Conservation (phyloP, 1,140 invertebrate species). For the Ooceraea biroi region DNA sequence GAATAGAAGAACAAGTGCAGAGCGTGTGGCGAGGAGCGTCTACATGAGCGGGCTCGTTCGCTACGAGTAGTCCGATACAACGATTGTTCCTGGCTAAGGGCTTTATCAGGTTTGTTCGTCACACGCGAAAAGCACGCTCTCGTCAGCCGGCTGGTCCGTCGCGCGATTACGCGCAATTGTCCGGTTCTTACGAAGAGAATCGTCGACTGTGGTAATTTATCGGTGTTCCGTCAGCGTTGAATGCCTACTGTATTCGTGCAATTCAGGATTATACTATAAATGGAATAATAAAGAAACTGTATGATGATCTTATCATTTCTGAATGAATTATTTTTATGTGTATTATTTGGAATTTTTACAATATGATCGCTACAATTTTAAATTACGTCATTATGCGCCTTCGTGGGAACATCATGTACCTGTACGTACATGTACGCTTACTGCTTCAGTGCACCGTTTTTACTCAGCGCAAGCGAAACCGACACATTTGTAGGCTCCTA, state of each 20-base stretch:
- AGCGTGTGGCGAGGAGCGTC: background rate
- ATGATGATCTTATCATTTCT: background rate
- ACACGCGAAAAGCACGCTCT: conserved; percentile 31
- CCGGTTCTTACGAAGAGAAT: background rate
- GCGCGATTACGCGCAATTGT: conserved; percentile 1
- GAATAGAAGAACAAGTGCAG: background rate
- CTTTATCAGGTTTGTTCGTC: conserved; percentile 29
- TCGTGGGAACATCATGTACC: too few relatives aligned
- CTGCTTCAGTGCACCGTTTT: conserved; percentile 22
- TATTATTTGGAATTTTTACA: background rate
- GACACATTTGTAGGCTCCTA: conserved; percentile 29
- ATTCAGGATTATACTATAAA: too few relatives aligned
- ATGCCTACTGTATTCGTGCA: too few relatives aligned
- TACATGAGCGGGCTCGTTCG: background rate
- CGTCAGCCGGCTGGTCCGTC: background rate
- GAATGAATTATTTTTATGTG: background rate
- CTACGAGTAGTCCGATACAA: background rate
- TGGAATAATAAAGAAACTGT: background rate
- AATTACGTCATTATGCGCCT: too few relatives aligned
- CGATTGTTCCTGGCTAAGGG: background rate
- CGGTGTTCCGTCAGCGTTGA: background rate
- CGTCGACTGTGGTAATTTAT: background rate
- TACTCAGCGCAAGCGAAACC: conserved; percentile 24
- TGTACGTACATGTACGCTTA: too few relatives aligned
- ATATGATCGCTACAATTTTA: too few relatives aligned